Evolutionary conservation across 1,140 invertebrate species (phyloP), one percentile per base, ranked within the genome.

Genomic region (Pseudachorutes palmiensis): DNA sequence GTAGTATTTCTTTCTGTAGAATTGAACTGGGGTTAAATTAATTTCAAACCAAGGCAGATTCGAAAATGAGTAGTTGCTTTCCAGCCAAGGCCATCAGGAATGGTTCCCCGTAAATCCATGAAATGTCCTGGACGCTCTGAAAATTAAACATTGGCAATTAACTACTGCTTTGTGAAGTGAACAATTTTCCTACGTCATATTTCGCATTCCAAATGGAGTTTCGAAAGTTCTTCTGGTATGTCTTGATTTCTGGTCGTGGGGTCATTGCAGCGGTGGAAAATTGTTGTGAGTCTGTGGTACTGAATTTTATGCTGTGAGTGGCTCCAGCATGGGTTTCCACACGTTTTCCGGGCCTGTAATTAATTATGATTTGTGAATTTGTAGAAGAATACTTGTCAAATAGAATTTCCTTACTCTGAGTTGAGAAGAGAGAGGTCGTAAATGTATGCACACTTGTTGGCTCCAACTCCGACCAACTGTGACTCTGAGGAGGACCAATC

Each of bases 61-160:
- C 33, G 30, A 45, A 67, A 1, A 70, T n/a, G 16, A 32, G 14
- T 2, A 70, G n/a, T 19, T 65, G 61, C 22, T 65, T 64, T 49
- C 65, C 69, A 12, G 48, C 61, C 1, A 66, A 0, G 14, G 61
- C 65, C 33, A 70, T 9, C 16, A 70, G 28, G 31, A 45, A 66
- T 31, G 69, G 69, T 24, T 65, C 62, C 2, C 59, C 51, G 19
- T 51, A 64, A 19, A 70, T n/a, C 69, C 69, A 70, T 19, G 48
- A 55, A 65, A 70, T 61, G 1, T 61, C 58, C 30, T 65, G 65
- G 0, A 65, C 22, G 29, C 60, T 63, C 69, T 70, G 33, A 9
- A 29, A 64, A 22, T 19, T 16, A 63, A 63, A 63, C 3, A 45
- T 55, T 55, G 51, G 5, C 9, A 14, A 55, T 16, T 26, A 14